Evolutionary conservation across 2,113 vertebrate species (phyloP).

Genomic region (Nestor notabilis): DNA sequence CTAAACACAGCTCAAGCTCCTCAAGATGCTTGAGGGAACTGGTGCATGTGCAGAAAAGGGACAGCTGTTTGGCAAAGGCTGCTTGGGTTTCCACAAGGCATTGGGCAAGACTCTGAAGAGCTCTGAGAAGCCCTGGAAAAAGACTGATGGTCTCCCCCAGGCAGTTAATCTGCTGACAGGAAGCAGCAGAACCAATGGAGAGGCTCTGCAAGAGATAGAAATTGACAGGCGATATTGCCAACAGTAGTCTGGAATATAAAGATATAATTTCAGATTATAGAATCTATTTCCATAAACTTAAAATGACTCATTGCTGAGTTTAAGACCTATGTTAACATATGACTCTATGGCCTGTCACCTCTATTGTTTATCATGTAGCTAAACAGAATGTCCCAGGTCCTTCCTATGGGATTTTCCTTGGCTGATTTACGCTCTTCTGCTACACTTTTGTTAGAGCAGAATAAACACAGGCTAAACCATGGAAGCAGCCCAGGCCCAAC

Average conservation of each 20-base stretch:
- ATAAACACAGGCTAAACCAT: neutral
- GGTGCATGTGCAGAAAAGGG: accelerated
- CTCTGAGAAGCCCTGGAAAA: neutral
- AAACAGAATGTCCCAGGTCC: neutral
- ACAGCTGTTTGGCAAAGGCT: neutral
- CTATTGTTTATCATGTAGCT: neutral
- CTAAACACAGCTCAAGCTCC: neutral
- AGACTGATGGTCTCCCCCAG: accelerated
- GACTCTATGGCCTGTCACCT: neutral
- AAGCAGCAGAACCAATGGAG: neutral
- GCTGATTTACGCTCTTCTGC: neutral
- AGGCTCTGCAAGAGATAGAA: neutral
- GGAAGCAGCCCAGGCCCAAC: neutral
- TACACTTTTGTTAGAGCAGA: neutral
- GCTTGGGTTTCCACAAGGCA: neutral
- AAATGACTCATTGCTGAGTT: neutral
- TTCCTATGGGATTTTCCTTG: neutral
- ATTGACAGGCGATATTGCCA: neutral
- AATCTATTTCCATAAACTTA: neutral
- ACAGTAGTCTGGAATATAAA: neutral
- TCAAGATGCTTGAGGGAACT: neutral
- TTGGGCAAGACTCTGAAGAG: neutral
- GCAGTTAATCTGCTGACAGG: neutral
- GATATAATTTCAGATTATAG: neutral
- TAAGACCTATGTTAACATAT: neutral